Evolutionary conservation across 2,113 vertebrate genomes (phyloP).

Genomic region (Catharus bicknelli): DNA sequence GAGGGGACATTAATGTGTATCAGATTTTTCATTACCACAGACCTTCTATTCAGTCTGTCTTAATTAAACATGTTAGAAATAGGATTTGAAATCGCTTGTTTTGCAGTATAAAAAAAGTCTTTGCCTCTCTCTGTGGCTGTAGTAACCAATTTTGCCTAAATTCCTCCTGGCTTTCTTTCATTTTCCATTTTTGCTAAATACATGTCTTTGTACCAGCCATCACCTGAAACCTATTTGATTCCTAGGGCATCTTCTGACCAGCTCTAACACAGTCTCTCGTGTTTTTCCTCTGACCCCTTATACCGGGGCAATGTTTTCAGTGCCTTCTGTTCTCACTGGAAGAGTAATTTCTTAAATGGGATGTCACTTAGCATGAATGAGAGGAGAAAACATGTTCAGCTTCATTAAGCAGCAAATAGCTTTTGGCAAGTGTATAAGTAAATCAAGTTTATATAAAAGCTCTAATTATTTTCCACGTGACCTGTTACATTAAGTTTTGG

Average conservation of each 20-base stretch:
- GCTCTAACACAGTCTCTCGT: neutral
- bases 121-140: neutral
- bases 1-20: neutral
- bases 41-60: neutral
- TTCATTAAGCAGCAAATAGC: conserved; percentile 24
- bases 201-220: neutral
- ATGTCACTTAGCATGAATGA: neutral
- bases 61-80: neutral
- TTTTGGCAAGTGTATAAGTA: conserved; percentile 10
- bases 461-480: conserved; percentile 6
- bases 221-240: neutral
- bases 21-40: neutral
- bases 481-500: neutral
- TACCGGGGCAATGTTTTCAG: neutral
- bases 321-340: neutral
- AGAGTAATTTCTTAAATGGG: neutral
- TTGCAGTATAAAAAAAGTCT: neutral
- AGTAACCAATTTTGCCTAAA: neutral
- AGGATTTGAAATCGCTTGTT: neutral
- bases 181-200: neutral
- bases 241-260: neutral
- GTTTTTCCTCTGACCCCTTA: neutral
- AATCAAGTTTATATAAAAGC: conserved; percentile 4
- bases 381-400: neutral
- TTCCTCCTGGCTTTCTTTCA: neutral